Evolutionary conservation across 2,888 invertebrate genomes (phyloP).

Genomic region (Unio pictorum): DNA sequence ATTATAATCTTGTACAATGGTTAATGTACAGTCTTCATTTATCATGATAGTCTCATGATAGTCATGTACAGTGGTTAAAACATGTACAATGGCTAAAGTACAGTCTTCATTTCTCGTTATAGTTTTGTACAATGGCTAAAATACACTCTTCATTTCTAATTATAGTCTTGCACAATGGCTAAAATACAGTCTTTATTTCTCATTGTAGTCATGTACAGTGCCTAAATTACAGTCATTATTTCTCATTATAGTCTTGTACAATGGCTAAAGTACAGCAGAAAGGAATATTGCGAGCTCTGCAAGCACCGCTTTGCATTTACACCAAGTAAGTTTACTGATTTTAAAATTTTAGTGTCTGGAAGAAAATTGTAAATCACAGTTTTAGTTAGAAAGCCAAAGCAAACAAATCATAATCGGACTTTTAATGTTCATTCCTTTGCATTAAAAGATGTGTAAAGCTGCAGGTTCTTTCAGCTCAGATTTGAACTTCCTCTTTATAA

Average conservation of each 20-base stretch:
- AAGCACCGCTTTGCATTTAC: conserved; percentile 98
- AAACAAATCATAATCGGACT: too few species aligned
- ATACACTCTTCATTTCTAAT: conserved; percentile 79
- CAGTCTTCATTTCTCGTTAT: conserved; percentile 29
- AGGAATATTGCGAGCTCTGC: conserved; percentile 98
- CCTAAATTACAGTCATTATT: conserved; percentile 89
- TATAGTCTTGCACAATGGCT: conserved; percentile 96
- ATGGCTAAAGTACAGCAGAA: conserved; percentile 99
- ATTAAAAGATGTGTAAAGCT: neutral
- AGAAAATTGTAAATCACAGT: neutral
- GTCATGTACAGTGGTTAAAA: conserved; percentile 98
- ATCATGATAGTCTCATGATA: conserved; percentile 44
- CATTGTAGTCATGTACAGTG: conserved; percentile 89
- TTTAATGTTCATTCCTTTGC: neutral
- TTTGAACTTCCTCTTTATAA: too few species aligned
- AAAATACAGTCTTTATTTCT: conserved; percentile 83
- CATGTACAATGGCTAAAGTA: too few species aligned
- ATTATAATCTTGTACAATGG: conserved; percentile 72
- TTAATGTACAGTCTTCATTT: conserved; percentile 66
- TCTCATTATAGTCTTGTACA: conserved; percentile 83
- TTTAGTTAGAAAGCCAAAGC: neutral
- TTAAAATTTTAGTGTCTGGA: neutral
- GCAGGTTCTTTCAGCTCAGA: neutral
- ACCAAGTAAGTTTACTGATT: conserved; percentile 78
- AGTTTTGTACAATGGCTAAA: conserved; percentile 98